phyloP scores from a whole-genome alignment of 2,113 vertebrate genomes.

The Pandion haliaetus region DNA sequence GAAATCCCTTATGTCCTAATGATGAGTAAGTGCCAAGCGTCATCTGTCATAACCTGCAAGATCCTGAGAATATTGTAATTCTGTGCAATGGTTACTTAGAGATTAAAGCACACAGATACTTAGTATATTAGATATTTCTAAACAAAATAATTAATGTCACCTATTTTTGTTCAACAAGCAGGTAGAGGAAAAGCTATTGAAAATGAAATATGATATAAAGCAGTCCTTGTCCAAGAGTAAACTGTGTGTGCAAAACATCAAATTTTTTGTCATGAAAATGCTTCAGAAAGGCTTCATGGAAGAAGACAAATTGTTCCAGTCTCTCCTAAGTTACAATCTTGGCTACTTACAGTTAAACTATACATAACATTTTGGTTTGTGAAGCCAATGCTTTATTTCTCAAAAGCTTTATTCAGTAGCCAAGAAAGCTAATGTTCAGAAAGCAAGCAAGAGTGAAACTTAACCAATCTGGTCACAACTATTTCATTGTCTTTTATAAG shows the following conservation, averaged over 20 bases:
- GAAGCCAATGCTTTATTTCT: background rate
- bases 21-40: background rate
- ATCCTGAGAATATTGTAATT: background rate
- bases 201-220: background rate
- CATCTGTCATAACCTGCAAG: background rate
- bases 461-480: background rate
- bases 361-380: background rate
- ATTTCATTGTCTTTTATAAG: background rate
- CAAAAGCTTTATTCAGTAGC: conserved; percentile 12
- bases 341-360: background rate
- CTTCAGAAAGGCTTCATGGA: background rate
- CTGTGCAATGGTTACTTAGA: background rate
- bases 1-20: background rate
- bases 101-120: background rate
- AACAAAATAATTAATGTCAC: background rate
- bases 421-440: background rate
- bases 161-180: background rate
- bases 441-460: background rate
- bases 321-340: background rate
- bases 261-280: background rate
- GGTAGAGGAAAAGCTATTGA: background rate
- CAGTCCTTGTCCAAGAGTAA: background rate
- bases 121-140: background rate
- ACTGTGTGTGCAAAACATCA: background rate
- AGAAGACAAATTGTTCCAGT: conserved; percentile 1